Evolutionary conservation across 1,140 invertebrate genomes (phyloP).

Genomic region (Melitaea cinxia): DNA sequence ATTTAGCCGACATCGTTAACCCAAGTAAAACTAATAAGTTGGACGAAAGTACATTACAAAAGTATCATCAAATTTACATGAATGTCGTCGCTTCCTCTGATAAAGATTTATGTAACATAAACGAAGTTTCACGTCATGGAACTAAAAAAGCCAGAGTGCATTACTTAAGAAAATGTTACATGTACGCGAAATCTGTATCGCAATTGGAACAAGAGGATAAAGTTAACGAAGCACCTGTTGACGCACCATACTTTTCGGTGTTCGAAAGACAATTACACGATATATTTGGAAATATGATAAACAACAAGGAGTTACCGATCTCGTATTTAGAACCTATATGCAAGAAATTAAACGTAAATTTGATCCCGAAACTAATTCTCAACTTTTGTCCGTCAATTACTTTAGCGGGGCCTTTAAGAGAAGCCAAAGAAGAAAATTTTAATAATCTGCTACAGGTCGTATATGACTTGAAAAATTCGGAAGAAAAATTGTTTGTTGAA

Average conservation of each 20-base stretch:
- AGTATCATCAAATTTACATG: slow-evolving; percentile 77
- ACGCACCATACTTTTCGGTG: slow-evolving; percentile 64
- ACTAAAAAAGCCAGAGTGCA: slow-evolving; percentile 65
- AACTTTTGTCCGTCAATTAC: slow-evolving; percentile 77
- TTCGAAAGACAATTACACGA: slow-evolving; percentile 71
- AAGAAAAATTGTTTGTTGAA: slow-evolving; percentile 70
- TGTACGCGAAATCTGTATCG: slow-evolving; percentile 73
- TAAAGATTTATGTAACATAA: slow-evolving; percentile 75
- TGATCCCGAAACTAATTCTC: slow-evolving; percentile 77
- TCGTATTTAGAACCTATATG: slow-evolving; percentile 75
- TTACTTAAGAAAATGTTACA: slow-evolving; percentile 76
- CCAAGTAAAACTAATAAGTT: slow-evolving; percentile 43
- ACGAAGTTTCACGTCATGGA: slow-evolving; percentile 58
- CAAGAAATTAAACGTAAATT: slow-evolving; percentile 76
- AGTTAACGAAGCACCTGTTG: slow-evolving; percentile 29
- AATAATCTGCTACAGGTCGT: slow-evolving; percentile 69
- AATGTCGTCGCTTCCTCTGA: slow-evolving; percentile 73
- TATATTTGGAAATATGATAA: slow-evolving; percentile 78
- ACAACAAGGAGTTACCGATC: slow-evolving; percentile 69
- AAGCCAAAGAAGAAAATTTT: slow-evolving; percentile 65
- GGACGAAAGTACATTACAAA: slow-evolving; percentile 65
- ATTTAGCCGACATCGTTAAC: slow-evolving; percentile 59
- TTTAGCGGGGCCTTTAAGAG: slow-evolving; percentile 55
- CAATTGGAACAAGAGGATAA: slow-evolving; percentile 65
- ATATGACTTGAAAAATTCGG: slow-evolving; percentile 70